Evolutionary conservation across 2,888 invertebrate species (phyloP).

Genomic region (Acrobeloides nanus): DNA sequence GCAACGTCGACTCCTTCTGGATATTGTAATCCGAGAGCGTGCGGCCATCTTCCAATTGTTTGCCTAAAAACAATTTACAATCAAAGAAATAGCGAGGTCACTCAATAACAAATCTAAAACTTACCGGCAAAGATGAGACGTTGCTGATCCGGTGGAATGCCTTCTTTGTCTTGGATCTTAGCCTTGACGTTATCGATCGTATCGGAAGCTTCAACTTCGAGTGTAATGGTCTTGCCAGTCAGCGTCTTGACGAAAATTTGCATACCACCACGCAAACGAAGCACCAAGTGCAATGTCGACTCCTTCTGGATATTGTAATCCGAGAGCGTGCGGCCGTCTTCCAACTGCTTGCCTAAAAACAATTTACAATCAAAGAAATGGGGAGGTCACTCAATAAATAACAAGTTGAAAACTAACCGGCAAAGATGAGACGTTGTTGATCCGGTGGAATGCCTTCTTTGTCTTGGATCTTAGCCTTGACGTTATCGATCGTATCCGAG

Average conservation of each 20-base stretch:
- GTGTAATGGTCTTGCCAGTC: slow-evolving; percentile 71
- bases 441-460: slow-evolving; percentile 40
- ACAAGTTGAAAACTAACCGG: slow-evolving; percentile 21
- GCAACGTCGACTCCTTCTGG: slow-evolving; percentile 27
- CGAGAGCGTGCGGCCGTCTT: slow-evolving; percentile 77
- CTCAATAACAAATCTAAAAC: too few species aligned
- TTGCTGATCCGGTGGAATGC: slow-evolving; percentile 49
- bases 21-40: slow-evolving; percentile 61
- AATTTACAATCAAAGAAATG: too few species aligned
- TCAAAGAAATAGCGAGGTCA: too few species aligned
- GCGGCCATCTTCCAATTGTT: slow-evolving; percentile 81
- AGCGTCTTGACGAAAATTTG: slow-evolving; percentile 94
- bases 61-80: slow-evolving; percentile 15
- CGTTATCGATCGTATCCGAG: slow-evolving; percentile 24
- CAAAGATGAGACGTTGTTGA: slow-evolving; percentile 42
- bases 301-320: slow-evolving; percentile 29
- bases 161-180: slow-evolving; percentile 51
- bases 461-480: slow-evolving; percentile 18
- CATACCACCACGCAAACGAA: slow-evolving; percentile 60
- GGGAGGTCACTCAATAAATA: not conserved
- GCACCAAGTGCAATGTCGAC: slow-evolving; percentile 25
- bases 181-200: slow-evolving; percentile 51
- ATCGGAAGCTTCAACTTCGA: slow-evolving; percentile 48
- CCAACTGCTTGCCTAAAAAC: slow-evolving; percentile 63
- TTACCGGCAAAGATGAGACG: slow-evolving; percentile 59